Percentiles rank a stretch among this genome's conserved stretches.
These are phyloP conservation scores for Clarias laeviceps DNA, from an alignment of 2,797 vertebrate genomes.

Conservation along the genomic window DNA sequence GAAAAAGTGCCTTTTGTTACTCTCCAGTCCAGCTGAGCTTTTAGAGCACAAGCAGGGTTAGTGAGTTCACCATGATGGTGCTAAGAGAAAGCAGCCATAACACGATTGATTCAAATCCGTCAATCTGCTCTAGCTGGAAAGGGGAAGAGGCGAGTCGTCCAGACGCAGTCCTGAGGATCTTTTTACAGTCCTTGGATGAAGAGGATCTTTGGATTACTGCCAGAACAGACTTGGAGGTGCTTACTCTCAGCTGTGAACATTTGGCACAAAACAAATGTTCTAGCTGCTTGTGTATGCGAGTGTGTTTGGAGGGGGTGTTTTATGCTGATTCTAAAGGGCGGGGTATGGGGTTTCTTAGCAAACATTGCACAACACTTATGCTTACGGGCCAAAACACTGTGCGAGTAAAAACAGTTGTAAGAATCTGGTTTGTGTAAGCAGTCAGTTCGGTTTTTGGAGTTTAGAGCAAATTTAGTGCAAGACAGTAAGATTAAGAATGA, in stretches of 20 bases:
- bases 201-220: constrained; percentile 27
- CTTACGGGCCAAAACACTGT: background rate
- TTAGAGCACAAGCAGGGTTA: background rate
- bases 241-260: constrained; percentile 38
- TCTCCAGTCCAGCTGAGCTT: background rate
- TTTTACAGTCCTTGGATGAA: constrained; percentile 5
- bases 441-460: background rate
- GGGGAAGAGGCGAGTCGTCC: background rate
- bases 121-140: constrained; percentile 33
- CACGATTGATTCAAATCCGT: constrained; percentile 25
- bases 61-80: constrained; percentile 14
- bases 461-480: background rate
- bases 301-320: too few relatives aligned
- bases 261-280: constrained; percentile 33
- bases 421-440: background rate
- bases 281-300: constrained; percentile 14
- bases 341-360: constrained; percentile 21
- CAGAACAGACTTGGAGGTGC: constrained; percentile 34
- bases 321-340: background rate
- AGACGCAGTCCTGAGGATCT: background rate
- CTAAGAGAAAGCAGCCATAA: constrained; percentile 33
- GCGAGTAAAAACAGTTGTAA: constrained; percentile 2
- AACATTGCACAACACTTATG: constrained; percentile 29
- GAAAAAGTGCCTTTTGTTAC: constrained; percentile 19
- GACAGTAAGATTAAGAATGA: background rate